phyloP scores from a whole-genome alignment of 1,140 invertebrate genomes.

The Penaeus chinensis region DNA sequence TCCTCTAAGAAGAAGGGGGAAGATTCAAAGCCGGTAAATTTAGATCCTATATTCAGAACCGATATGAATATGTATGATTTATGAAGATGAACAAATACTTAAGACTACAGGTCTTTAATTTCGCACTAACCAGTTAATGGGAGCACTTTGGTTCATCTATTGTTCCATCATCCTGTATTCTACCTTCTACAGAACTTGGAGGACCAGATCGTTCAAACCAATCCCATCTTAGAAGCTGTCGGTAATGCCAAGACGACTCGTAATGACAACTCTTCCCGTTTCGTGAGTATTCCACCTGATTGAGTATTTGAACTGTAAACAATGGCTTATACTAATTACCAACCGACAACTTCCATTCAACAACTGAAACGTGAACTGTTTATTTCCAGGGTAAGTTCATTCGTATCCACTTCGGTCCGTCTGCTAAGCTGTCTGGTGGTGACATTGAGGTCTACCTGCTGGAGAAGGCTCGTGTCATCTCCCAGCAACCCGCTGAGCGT shows the following conservation, averaged over 20 bases:
- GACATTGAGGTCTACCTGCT: slow-evolving; percentile 64
- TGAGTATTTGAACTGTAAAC: neutral
- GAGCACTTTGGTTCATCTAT: no score
- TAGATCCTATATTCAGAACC: no score
- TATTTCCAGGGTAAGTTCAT: slow-evolving; percentile 85
- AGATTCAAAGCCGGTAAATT: no score
- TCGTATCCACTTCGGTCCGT: slow-evolving; percentile 99
- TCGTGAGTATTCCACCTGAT: slow-evolving; percentile 79
- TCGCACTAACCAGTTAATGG: no score
- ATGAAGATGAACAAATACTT: no score
- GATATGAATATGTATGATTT: no score
- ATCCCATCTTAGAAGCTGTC: slow-evolving; percentile 51
- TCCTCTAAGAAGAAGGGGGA: no score
- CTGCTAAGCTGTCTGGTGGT: slow-evolving; percentile 99
- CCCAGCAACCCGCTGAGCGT: slow-evolving; percentile 46
- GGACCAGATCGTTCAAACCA: slow-evolving; percentile 68
- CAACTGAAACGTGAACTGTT: neutral
- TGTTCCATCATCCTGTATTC: no score
- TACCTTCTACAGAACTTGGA: slow-evolving; percentile 46
- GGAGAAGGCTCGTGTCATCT: slow-evolving; percentile 58
- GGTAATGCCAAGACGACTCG: slow-evolving; percentile 80
- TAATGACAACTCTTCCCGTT: slow-evolving; percentile 99
- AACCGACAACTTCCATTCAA: neutral
- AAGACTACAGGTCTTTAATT: no score
- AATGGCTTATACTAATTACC: neutral